Evolutionary conservation across 2,113 vertebrate genomes (phyloP), one percentile per base, ranked within the genome.

Genomic region (Psophia crepitans): DNA sequence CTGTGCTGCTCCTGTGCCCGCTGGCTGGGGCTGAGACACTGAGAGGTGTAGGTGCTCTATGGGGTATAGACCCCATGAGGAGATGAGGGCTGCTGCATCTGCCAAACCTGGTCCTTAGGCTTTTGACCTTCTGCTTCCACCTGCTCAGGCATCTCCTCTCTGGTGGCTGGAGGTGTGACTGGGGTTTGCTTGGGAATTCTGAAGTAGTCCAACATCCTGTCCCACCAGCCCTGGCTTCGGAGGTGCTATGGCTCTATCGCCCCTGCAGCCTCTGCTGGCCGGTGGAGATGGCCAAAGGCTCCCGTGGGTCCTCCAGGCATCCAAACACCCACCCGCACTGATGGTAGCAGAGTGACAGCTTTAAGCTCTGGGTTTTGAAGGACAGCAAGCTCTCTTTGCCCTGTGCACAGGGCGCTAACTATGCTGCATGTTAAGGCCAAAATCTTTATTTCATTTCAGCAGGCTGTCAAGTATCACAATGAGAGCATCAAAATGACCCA

Each of bases 61-160:
- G 8, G 49, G 37, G 19, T 60, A 1, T 9, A n/a, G 54, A 24
- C 21, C 19, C 4, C 0, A 1, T 12, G 43, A 21, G 64, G 71
- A 43, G 24, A 2, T 14, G 9, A 13, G 46, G 26, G 49, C 49
- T 33, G 54, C 63, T 12, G 11, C 23, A 10, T 21, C 39, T 10
- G 2, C 3, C 3, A 16, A n/a, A 26, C 1, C 0, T 8, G 14
- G 6, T 7, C 51, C 0, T 0, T 1, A 7, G 60, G 60, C 16
- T 68, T 60, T 75, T 66, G 69, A 8, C 8, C 7, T 66, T 9
- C 51, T 78, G 37, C 18, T 53, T 68, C 66, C 16, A 1, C 8
- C 58, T 61, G 2, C 37, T 63, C 2, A 0, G 22, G 37, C 19
- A 4, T 77, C 8, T 5, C 21, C 21, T 60, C 14, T 56, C 23